phyloP scores from a whole-genome alignment of 2,797 vertebrate species.

The Telmatherina bonti region DNA sequence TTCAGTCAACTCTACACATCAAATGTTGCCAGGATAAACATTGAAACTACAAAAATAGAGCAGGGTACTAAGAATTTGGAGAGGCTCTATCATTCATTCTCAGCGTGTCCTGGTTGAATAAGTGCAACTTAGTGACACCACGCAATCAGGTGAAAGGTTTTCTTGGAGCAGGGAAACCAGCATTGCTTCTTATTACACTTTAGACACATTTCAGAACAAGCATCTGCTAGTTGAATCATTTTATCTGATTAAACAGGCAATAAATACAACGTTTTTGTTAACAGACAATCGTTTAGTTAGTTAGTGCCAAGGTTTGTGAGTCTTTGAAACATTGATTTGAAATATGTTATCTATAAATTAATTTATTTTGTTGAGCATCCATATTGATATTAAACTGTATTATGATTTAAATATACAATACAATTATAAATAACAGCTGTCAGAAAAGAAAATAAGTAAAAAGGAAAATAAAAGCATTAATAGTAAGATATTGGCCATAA shows the following conservation, averaged over 20 bases:
- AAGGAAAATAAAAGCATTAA: background rate
- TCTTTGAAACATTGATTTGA: background rate
- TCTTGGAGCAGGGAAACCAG: background rate
- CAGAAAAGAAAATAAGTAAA: background rate
- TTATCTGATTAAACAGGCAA: background rate
- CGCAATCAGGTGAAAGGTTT: slow-evolving; percentile 50
- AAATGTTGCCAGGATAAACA: slow-evolving; percentile 58
- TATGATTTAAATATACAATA: background rate
- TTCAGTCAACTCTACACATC: slow-evolving; percentile 56
- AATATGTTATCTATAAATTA: background rate
- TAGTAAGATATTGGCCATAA: background rate
- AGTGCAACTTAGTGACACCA: slow-evolving; percentile 37
- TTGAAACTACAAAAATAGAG: slow-evolving; percentile 77
- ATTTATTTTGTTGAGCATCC: background rate
- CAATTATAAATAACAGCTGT: background rate
- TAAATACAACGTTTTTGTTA: background rate
- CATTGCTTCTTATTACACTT: background rate
- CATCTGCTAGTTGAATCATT: background rate
- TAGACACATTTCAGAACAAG: background rate
- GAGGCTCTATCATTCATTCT: slow-evolving; percentile 47
- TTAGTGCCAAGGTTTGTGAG: background rate
- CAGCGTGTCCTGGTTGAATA: slow-evolving; percentile 41
- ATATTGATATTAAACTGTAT: background rate
- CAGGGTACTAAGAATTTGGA: slow-evolving; percentile 46
- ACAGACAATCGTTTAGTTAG: background rate